These are phyloP conservation scores for Petrophora chlorosata DNA, from an alignment of 2,888 invertebrate species.

Conservation along the genomic window DNA sequence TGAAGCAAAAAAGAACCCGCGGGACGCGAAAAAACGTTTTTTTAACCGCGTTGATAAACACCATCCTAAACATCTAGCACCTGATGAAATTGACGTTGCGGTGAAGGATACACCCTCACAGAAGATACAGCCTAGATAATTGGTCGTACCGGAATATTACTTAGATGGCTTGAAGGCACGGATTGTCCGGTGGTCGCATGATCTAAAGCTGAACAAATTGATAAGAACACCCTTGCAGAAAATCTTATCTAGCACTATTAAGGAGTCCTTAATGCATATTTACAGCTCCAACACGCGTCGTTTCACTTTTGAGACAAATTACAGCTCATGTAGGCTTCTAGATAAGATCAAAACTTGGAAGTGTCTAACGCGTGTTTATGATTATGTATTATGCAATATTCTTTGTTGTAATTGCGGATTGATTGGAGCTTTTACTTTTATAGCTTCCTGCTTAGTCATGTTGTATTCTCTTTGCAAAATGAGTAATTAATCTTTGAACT, in stretches of 20 bases:
- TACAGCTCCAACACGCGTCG: not conserved
- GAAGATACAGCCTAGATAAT: no score
- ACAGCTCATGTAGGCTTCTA: not conserved
- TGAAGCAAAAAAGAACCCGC: slow-evolving; percentile 5
- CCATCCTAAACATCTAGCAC: no score
- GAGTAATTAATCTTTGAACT: slow-evolving; percentile 23
- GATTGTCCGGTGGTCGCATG: not conserved
- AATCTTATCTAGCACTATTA: no score
- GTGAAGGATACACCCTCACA: no score
- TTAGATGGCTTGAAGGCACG: no score
- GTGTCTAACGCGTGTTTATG: slow-evolving; percentile 28
- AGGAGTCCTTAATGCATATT: no score
- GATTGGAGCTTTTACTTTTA: slow-evolving; percentile 40
- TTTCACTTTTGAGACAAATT: slow-evolving; percentile 5
- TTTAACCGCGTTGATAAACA: no score
- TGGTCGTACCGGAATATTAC: no score
- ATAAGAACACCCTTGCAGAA: no score
- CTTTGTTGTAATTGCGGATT: slow-evolving; percentile 27
- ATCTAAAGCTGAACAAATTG: no score
- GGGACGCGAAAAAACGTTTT: not conserved
- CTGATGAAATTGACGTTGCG: no score
- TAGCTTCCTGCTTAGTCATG: slow-evolving; percentile 32
- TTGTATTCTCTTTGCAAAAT: slow-evolving; percentile 21
- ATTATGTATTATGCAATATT: slow-evolving; percentile 28
- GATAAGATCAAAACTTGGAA: slow-evolving; percentile 24